These are phyloP conservation scores for Scalopus aquaticus DNA, from an alignment of 2,113 vertebrate species.

Conservation along the genomic window DNA sequence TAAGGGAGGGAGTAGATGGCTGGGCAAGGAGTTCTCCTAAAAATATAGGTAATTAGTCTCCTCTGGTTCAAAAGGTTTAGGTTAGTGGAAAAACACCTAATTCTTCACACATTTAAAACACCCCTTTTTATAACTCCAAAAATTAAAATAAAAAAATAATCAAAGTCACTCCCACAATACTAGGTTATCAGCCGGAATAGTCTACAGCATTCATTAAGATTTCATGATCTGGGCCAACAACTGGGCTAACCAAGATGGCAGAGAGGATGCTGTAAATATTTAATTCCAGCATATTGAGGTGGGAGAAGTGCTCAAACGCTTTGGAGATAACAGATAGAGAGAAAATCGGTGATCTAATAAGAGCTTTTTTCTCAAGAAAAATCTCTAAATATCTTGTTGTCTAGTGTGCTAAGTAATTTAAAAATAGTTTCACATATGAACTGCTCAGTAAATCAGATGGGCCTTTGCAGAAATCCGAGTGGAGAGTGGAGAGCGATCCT, in stretches of 20 bases:
- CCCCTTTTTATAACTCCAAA: too few species aligned
- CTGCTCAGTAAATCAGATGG: not conserved
- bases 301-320: not conserved
- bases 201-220: not conserved
- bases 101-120: not conserved
- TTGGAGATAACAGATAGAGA: not conserved
- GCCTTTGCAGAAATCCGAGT: not conserved
- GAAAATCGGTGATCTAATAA: not conserved
- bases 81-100: not conserved
- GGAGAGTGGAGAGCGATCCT: not conserved
- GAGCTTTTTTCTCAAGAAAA: not conserved
- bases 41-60: not conserved
- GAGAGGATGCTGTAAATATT: conserved; percentile 5
- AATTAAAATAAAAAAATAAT: too few species aligned
- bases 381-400: not conserved
- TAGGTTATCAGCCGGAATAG: not conserved
- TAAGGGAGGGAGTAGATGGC: not conserved
- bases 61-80: not conserved
- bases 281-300: not conserved
- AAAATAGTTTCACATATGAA: not conserved
- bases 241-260: not conserved
- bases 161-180: not conserved
- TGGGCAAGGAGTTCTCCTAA: not conserved
- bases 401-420: not conserved
- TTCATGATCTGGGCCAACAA: not conserved